Percentiles rank a stretch among this genome's conserved stretches.
These are phyloP conservation scores for Drosophila rellima DNA, from an alignment of 2,888 invertebrate species.

Conservation along the genomic window DNA sequence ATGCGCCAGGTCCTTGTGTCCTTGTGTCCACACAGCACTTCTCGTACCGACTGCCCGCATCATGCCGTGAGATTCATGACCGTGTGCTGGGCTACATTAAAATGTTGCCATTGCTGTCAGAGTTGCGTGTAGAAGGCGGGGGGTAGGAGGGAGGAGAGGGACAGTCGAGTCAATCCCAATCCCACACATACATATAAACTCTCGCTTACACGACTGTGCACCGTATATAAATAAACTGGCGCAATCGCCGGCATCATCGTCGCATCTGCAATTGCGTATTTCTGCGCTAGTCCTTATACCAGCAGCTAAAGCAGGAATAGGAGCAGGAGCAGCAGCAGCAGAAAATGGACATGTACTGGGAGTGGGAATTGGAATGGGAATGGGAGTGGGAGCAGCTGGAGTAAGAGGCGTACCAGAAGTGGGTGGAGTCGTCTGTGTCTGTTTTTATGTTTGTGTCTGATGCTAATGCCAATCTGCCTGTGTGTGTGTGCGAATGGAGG, in stretches of 20 bases:
- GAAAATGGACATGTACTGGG: conserved; percentile 4
- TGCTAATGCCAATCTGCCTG: conserved; percentile 60
- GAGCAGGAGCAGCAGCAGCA: background rate
- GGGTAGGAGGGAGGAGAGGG: background rate
- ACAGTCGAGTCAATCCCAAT: conserved; percentile 27
- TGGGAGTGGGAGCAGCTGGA: conserved; percentile 1
- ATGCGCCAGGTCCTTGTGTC: conserved; percentile 50
- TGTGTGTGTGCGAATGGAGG: conserved; percentile 2
- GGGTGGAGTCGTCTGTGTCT: conserved; percentile 56
- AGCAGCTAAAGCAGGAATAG: conserved; percentile 9
- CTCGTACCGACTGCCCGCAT: conserved; percentile 46
- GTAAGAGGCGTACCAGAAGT: conserved; percentile 28
- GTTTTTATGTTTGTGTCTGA: conserved; percentile 64
- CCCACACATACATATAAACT: conserved; percentile 3
- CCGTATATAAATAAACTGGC: conserved; percentile 76
- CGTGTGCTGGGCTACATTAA: conserved; percentile 68
- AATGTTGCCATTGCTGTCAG: conserved; percentile 63
- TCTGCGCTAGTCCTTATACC: conserved; percentile 42
- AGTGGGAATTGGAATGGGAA: background rate
- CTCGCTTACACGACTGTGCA: conserved; percentile 20
- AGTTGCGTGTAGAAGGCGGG: conserved; percentile 13
- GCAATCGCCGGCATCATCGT: conserved; percentile 76
- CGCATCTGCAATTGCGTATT: conserved; percentile 81
- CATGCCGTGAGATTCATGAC: conserved; percentile 67
- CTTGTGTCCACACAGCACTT: conserved; percentile 28